Base-by-base conservation (phyloP, 1,140 invertebrate species). In the Pygmarrhopalites habei region DNA sequence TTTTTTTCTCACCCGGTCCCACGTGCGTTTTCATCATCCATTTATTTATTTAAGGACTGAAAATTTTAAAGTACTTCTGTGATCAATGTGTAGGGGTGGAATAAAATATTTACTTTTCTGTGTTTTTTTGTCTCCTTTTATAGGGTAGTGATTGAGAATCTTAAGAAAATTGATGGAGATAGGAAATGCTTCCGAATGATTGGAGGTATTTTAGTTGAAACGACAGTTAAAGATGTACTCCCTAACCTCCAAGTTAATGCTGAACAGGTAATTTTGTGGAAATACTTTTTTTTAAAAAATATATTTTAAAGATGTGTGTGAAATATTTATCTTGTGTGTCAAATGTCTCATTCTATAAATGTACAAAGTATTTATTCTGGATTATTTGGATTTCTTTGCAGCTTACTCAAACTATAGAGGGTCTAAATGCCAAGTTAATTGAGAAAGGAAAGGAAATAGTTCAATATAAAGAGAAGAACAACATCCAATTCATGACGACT, bases 151-250 rank as follows among this genome's bases (percentile, higher is more conserved):
- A 88, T 95, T 71, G 93, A 96, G 70, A 94, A 92, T 28, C 77
- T 98, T 46, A 87, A 92, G 77, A 86, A 86, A 57, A 86, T 95
- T 2, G 87, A 92, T 71, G 83, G 82, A 23, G 83, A 85, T 49
- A 83, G 92, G 71, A 95, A 92, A 76, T 98, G 94, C 76, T 98
- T 89, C 74, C 83, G 92, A 72, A 85, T 96, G 81, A 85, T 97
- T 66, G 94, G 94, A 35, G 93, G 93, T 17, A 86, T 97, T 51
- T 79, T 98, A 44, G 92, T 94, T 68, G 92, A 97, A 79, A 81
- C 89, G 69, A 94, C 88, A 25, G 94, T 97, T 0, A 87, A 86
- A 73, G 91, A 95, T 68, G 88, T 97, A 21, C 75, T 95, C 69
- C 94, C 94, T 26, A 85, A 86, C 58, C 78, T 98, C 58, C 76